Conservation (phyloP, 2,888 invertebrate species). For the Oligia strigilis region DNA sequence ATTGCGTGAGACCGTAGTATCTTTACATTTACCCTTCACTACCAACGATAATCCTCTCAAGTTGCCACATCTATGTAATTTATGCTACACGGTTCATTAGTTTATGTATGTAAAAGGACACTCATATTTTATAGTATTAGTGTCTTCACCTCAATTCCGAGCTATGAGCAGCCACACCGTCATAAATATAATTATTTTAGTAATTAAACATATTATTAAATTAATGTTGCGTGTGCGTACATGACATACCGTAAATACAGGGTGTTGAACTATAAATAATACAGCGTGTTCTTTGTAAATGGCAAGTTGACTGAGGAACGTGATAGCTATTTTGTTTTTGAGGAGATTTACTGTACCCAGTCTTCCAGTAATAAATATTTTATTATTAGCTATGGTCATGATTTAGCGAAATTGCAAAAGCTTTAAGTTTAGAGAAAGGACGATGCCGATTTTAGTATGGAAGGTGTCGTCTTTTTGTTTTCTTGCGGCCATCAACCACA, state of each 20-base stretch:
- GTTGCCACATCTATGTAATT: constrained; percentile 42
- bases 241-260: neutral
- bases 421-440: neutral
- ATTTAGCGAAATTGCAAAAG: neutral
- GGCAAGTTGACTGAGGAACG: neutral
- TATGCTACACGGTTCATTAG: constrained; percentile 51
- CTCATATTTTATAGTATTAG: constrained; percentile 49
- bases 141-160: constrained; percentile 35
- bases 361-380: too few species aligned
- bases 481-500: too few species aligned
- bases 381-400: neutral
- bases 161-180: neutral
- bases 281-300: constrained; percentile 1
- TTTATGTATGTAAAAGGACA: constrained; percentile 43
- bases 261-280: neutral
- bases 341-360: too few species aligned
- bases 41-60: constrained; percentile 24
- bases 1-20: neutral
- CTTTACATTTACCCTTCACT: constrained; percentile 39
- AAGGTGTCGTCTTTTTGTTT: too few species aligned
- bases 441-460: too few species aligned
- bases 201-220: constrained; percentile 38
- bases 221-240: constrained; percentile 10
- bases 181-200: constrained; percentile 24
- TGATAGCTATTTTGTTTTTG: neutral